phyloP scores from a whole-genome alignment of 1,140 invertebrate genomes.

The honey bee (Apis mellifera) region Amel_HAv3.1 CM009938.2:9890001-9890500 shows the following conservation, averaged over 20 bases:
- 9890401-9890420: too few relatives aligned
- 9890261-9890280: not conserved
- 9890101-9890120: not conserved
- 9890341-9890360: not conserved
- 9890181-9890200: conserved; percentile 8
- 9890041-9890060: not conserved
- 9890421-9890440: too few relatives aligned
- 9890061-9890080: conserved; percentile 16
- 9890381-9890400: too few relatives aligned
- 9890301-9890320: too few relatives aligned
- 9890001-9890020: too few relatives aligned
- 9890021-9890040: not conserved
- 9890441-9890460: too few relatives aligned
- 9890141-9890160: conserved; percentile 9
- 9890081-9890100: conserved; percentile 49
- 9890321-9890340: not conserved
- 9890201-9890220: conserved; percentile 47
- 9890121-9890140: conserved; percentile 53
- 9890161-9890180: conserved; percentile 23
- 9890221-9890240: conserved; percentile 28
- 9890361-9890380: not conserved
- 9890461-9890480: too few relatives aligned
- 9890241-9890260: conserved; percentile 68
- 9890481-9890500: too few relatives aligned
- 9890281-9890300: not conserved